phyloP scores from a whole-genome alignment of 64 coral and sea anemone genomes.

The Cladopsammia gracilis region DNA sequence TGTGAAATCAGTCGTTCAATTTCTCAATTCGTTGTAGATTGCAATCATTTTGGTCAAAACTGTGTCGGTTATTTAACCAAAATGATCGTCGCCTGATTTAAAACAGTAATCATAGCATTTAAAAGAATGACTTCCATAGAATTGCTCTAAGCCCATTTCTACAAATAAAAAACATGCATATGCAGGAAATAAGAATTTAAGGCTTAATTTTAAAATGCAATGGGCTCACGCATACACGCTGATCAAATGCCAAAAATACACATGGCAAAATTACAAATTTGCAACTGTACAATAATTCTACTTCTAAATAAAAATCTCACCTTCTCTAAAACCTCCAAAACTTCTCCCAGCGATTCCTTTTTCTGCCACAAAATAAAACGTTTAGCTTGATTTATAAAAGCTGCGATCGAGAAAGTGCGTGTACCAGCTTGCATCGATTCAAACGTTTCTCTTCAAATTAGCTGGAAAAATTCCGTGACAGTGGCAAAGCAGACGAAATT shows the following conservation, averaged over 20 bases:
- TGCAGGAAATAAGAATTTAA: background rate
- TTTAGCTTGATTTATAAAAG: background rate
- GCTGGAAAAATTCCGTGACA: background rate
- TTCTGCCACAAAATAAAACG: constrained; percentile 60
- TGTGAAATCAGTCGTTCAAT: too few relatives aligned
- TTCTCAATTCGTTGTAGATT: background rate
- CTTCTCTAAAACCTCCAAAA: constrained; percentile 83
- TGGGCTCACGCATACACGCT: background rate
- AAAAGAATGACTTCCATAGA: background rate
- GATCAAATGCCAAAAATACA: background rate
- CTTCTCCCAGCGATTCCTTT: constrained; percentile 82
- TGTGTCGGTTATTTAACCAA: background rate
- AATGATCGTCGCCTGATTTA: background rate
- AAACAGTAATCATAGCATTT: background rate
- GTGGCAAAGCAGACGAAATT: background rate
- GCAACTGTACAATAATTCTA: background rate
- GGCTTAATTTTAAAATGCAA: background rate
- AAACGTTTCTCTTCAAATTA: background rate
- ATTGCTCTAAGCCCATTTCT: background rate
- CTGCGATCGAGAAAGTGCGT: background rate
- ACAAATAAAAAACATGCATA: background rate
- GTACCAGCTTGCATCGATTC: background rate
- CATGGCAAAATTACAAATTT: background rate
- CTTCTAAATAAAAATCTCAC: constrained; percentile 37
- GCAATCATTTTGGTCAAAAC: background rate